Evolutionary conservation across 2,113 vertebrate genomes (phyloP).

Genomic region (Fulmarus glacialis): DNA sequence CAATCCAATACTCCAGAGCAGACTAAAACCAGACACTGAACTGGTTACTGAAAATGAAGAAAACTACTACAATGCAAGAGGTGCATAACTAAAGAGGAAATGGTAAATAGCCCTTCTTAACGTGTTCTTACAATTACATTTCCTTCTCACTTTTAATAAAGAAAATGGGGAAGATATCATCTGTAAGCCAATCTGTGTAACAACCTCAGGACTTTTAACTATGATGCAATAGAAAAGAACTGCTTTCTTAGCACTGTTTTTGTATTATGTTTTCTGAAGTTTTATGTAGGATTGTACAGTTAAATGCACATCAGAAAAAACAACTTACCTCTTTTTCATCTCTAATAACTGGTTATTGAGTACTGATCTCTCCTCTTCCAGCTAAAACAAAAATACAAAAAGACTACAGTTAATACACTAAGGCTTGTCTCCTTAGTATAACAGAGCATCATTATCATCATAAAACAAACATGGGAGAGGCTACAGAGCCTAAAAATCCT

Average conservation of each 20-base stretch:
- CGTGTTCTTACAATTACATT: background rate
- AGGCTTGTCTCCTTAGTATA: background rate
- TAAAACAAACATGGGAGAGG: background rate
- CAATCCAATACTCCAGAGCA: background rate
- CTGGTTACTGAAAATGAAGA: slow-evolving; percentile 2
- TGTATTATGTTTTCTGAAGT: background rate
- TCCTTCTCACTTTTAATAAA: background rate
- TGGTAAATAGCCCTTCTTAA: background rate
- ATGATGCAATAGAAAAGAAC: background rate
- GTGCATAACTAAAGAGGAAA: background rate
- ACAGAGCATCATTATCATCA: background rate
- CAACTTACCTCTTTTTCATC: slow-evolving; percentile 90
- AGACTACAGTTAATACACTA: background rate
- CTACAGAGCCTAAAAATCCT: background rate
- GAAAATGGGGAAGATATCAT: background rate
- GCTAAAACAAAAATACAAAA: slow-evolving; percentile 69
- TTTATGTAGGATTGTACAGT: background rate
- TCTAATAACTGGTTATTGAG: slow-evolving; percentile 92
- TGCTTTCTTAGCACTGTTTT: background rate
- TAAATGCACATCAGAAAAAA: background rate
- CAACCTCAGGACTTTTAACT: background rate
- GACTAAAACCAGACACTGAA: background rate
- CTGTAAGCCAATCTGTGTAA: background rate
- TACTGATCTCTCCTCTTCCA: slow-evolving; percentile 88
- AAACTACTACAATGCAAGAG: background rate